phyloP scores from a whole-genome alignment of 2,113 vertebrate species.

The Elephantulus edwardii region DNA sequence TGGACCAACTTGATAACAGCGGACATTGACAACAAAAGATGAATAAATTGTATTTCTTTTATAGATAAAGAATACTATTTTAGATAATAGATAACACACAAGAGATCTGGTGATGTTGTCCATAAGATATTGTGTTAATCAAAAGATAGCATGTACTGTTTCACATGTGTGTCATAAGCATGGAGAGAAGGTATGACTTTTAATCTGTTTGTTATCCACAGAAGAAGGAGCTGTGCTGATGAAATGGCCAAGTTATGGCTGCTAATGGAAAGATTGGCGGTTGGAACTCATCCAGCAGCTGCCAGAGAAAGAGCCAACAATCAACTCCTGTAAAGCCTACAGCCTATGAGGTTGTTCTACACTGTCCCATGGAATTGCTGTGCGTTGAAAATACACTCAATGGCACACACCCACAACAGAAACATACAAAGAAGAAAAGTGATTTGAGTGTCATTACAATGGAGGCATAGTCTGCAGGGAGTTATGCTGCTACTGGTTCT shows the following conservation, averaged over 20 bases:
- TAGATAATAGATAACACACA: too few relatives aligned
- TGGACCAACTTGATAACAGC: background rate
- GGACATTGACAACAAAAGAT: constrained; percentile 19
- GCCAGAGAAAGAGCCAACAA: background rate
- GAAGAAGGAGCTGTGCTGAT: background rate
- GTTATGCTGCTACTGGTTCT: too few relatives aligned
- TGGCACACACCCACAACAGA: background rate
- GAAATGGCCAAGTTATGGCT: background rate
- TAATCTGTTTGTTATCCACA: constrained; percentile 3
- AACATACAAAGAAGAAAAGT: background rate
- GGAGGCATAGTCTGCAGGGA: background rate
- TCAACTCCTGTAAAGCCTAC: background rate
- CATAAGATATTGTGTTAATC: too few relatives aligned
- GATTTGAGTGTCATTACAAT: background rate
- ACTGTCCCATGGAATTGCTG: background rate
- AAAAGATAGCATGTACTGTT: background rate
- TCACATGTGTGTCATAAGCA: background rate
- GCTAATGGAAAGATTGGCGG: background rate
- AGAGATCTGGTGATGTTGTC: too few relatives aligned
- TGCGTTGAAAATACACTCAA: background rate
- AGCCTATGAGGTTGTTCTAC: background rate
- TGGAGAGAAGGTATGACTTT: constrained; percentile 23
- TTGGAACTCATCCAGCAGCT: background rate
- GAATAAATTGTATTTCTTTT: background rate
- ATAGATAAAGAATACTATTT: constrained; percentile 41